phyloP scores from a whole-genome alignment of 2,797 vertebrate genomes.

The Crenuchus spilurus region DNA sequence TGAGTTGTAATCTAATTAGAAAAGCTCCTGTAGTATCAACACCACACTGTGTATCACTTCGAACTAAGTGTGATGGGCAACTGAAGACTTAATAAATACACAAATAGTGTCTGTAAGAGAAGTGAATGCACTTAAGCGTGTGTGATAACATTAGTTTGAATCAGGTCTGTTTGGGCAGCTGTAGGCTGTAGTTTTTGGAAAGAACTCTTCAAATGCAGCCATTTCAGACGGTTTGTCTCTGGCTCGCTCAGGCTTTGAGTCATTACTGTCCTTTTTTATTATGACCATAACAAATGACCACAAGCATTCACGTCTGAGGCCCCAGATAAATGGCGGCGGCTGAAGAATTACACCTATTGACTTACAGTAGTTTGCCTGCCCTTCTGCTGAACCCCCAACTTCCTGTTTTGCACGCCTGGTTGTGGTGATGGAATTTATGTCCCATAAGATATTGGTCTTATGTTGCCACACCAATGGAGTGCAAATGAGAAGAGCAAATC shows the following conservation, averaged over 20 bases:
- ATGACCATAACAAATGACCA: constrained; percentile 77
- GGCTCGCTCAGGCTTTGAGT: constrained; percentile 66
- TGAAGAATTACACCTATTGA: constrained; percentile 78
- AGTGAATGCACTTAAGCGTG: constrained; percentile 64
- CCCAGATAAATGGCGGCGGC: constrained; percentile 71
- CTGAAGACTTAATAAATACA: constrained; percentile 58
- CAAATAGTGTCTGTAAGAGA: constrained; percentile 59
- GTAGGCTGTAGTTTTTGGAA: constrained; percentile 76
- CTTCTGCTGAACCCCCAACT: constrained; percentile 79
- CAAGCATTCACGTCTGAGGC: constrained; percentile 57
- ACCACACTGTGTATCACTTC: constrained; percentile 2
- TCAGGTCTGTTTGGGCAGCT: constrained; percentile 75
- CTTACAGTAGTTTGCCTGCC: constrained; percentile 84
- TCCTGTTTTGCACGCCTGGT: constrained; percentile 77
- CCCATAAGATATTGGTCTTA: constrained; percentile 73
- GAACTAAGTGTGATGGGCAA: constrained; percentile 1
- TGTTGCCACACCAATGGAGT: constrained; percentile 59
- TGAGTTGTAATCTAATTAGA: constrained; percentile 29
- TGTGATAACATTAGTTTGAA: constrained; percentile 64
- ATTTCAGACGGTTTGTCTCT: constrained; percentile 73
- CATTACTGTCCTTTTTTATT: constrained; percentile 82
- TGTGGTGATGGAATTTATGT: constrained; percentile 73
- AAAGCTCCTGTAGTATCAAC: not conserved
- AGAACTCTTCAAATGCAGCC: constrained; percentile 70
- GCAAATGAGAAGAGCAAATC: constrained; percentile 37